Conservation (phyloP, 1,140 invertebrate species). For the Eriocheir sinensis region DNA sequence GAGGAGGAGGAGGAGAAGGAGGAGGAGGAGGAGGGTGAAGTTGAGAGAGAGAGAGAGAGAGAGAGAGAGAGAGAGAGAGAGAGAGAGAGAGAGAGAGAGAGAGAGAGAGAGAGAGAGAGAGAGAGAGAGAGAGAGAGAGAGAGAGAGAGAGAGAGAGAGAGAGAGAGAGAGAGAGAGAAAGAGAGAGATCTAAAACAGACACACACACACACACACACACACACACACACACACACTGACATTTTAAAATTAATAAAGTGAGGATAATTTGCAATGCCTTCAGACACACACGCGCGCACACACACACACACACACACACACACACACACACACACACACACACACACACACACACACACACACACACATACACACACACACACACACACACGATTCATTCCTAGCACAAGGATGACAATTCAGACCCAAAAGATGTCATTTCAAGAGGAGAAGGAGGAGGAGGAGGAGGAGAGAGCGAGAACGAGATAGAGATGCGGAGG, state of each 20-base stretch:
- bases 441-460: neutral
- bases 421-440: too few relatives aligned
- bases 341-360: too few relatives aligned
- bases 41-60: neutral
- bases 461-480: neutral
- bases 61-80: constrained; percentile 30
- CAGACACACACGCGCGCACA: neutral
- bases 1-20: neutral
- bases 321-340: neutral
- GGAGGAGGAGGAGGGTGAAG: neutral
- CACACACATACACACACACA: neutral
- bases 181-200: neutral
- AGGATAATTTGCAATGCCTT: neutral
- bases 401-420: neutral
- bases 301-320: neutral
- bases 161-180: neutral
- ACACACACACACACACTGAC: neutral
- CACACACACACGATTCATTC: constrained; percentile 5
- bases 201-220: constrained; percentile 10
- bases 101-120: neutral
- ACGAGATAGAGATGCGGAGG: neutral
- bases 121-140: constrained; percentile 37
- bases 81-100: constrained; percentile 36
- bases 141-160: constrained; percentile 40
- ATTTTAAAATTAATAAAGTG: neutral